phyloP scores from a whole-genome alignment of 2,113 vertebrate genomes.

The Sphaerodactylus townsendi region DNA sequence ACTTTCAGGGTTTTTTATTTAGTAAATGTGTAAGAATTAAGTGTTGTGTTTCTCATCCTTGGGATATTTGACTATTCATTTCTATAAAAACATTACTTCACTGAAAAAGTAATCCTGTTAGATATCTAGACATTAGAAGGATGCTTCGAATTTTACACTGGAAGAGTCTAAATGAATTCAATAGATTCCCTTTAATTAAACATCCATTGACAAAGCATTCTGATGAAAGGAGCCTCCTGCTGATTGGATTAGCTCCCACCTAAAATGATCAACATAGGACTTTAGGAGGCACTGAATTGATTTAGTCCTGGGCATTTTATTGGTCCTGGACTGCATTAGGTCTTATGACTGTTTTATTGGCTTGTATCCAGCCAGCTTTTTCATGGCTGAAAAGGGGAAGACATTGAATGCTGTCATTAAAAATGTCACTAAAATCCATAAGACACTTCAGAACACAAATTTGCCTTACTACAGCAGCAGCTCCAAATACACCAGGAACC shows the following conservation, averaged over 20 bases:
- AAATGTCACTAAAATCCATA: too few species aligned
- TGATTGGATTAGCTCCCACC: not conserved
- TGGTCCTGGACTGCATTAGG: too few species aligned
- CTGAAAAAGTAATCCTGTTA: not conserved
- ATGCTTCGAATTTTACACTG: not conserved
- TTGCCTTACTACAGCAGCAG: too few species aligned
- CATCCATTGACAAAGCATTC: not conserved
- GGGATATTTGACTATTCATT: not conserved
- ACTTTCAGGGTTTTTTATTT: constrained; percentile 3
- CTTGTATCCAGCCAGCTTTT: too few species aligned
- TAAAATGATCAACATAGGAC: not conserved
- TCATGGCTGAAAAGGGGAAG: too few species aligned
- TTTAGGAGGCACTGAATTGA: not conserved
- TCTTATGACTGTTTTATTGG: too few species aligned
- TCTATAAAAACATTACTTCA: not conserved
- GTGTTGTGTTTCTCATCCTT: not conserved
- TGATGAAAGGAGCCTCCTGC: not conserved
- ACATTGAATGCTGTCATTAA: too few species aligned
- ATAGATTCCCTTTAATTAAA: not conserved
- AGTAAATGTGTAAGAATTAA: constrained; percentile 4
- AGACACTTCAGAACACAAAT: too few species aligned
- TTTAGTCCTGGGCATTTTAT: too few species aligned
- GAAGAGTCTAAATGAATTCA: not conserved
- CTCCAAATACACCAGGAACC: too few species aligned
- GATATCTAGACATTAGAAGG: not conserved